Evolutionary conservation across 2,888 invertebrate species (phyloP).

Genomic region (Brachypterus glaber): DNA sequence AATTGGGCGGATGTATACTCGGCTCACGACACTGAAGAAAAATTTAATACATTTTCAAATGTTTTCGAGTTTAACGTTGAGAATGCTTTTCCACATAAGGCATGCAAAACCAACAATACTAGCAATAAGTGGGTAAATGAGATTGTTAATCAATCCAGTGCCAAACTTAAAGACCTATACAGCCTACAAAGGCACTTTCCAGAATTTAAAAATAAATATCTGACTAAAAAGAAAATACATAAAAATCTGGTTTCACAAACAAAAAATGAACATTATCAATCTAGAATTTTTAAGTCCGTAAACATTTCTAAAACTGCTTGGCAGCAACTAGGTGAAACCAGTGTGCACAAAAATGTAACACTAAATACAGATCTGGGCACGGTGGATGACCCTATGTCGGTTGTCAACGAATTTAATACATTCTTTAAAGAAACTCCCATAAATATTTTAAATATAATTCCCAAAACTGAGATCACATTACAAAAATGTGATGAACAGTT

Average conservation of each 20-base stretch:
- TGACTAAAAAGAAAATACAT: background rate
- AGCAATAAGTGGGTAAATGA: background rate
- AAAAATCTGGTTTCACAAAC: background rate
- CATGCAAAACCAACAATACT: background rate
- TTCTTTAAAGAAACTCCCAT: background rate
- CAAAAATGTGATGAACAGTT: background rate
- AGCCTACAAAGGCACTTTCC: background rate
- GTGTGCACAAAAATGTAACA: background rate
- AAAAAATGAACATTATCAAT: slow-evolving; percentile 1
- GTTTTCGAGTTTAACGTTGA: background rate
- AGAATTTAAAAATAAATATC: background rate
- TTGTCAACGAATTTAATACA: background rate
- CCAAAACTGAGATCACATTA: background rate
- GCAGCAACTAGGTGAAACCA: background rate
- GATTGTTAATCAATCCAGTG: background rate
- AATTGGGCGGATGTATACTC: background rate
- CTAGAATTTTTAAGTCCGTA: background rate
- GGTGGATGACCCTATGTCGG: background rate
- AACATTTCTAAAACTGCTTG: background rate
- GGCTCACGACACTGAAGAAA: background rate
- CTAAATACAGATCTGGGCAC: background rate
- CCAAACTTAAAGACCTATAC: background rate
- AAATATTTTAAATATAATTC: background rate
- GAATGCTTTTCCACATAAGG: background rate
- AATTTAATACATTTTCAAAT: background rate